Base-by-base conservation (phyloP, 2,888 invertebrate genomes). In the Drosophila sordidapex region DNA sequence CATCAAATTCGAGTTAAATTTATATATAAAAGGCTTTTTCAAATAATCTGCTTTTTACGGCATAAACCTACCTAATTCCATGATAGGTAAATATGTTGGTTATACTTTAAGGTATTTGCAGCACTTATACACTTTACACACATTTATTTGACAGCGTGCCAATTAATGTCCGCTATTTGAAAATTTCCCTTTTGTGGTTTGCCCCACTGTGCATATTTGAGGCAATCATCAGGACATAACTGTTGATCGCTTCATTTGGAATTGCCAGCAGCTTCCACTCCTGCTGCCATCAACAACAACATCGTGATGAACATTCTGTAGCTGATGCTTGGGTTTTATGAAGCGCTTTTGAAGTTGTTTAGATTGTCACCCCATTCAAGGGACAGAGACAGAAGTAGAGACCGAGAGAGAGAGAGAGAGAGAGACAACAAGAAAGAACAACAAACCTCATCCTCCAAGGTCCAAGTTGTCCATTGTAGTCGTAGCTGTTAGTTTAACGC, bases 401-500 rank as follows among this genome's bases (percentile, higher is more conserved):
- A 38, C 36, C 10, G 36, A 21, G n/a, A 21, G 11, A 43, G 43
- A 27, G 31, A 52, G 48, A 33, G 31, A 31, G 10, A 15, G 18
- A 11, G 15, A 29, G 43, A 21, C 25, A 58, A 21, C 56, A 52
- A 7, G 38, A n/a, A 68, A 27, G 40, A 54, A 46, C 54, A 70
- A 51, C 60, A 31, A 54, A 33, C 53, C 59, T 51, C 51, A 79
- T 66, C 66, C 38, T 64, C 21, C 21, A 57, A 70, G 74, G 70
- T 76, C 79, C 83, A 72, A 81, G 84, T 74, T 79, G 84, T 76
- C 66, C 87, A 81, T 81, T 81, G 81, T 77, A 68, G 66, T 81
- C 68, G 46, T 64, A 73, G 87, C 89, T 85, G 85, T 89, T 85
- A 84, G 87, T 89, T 85, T 89, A 89, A 89, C 89, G 89, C 86